Conservation (phyloP, 37 sponge, comb jelly and placozoan genomes). For the Haliclona indistincta region DNA sequence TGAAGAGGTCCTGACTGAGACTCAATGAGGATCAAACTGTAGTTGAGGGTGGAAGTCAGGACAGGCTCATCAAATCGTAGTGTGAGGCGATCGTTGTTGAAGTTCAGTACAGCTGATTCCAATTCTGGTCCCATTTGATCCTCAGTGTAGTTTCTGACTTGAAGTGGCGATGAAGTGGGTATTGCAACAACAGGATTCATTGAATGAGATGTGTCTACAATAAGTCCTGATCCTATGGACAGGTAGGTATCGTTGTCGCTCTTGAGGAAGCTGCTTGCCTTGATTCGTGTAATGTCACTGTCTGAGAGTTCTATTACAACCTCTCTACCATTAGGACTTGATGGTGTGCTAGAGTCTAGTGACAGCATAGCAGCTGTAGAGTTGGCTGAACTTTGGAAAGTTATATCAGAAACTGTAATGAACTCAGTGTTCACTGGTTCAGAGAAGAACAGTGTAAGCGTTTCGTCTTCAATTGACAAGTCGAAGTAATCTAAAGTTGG, state of each 20-base stretch:
- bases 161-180: conserved; percentile 31
- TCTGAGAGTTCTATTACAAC: conserved; percentile 46
- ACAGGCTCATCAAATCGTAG: conserved; percentile 90
- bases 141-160: conserved; percentile 44
- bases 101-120: conserved; percentile 40
- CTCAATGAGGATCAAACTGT: conserved; percentile 40
- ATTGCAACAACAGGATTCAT: conserved; percentile 44
- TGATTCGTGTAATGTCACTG: conserved; percentile 57
- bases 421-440: conserved; percentile 78
- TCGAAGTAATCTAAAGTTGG: conserved; percentile 77
- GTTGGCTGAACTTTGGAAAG: conserved; percentile 29
- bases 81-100: conserved; percentile 65
- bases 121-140: conserved; percentile 69
- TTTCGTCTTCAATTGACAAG: conserved; percentile 74
- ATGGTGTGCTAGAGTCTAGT: conserved; percentile 60
- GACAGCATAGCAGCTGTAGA: conserved; percentile 25
- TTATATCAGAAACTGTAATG: conserved; percentile 54
- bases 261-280: conserved; percentile 66
- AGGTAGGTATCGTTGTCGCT: conserved; percentile 67
- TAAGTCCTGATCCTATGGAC: conserved; percentile 58
- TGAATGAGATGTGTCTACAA: conserved; percentile 74
- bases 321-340: conserved; percentile 52
- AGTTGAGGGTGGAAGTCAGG: conserved; percentile 49
- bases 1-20: conserved; percentile 11
- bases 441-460: conserved; percentile 74